These are phyloP conservation scores for Zele albiditarsus DNA, from an alignment of 2,888 invertebrate species.

Conservation along the genomic window DNA sequence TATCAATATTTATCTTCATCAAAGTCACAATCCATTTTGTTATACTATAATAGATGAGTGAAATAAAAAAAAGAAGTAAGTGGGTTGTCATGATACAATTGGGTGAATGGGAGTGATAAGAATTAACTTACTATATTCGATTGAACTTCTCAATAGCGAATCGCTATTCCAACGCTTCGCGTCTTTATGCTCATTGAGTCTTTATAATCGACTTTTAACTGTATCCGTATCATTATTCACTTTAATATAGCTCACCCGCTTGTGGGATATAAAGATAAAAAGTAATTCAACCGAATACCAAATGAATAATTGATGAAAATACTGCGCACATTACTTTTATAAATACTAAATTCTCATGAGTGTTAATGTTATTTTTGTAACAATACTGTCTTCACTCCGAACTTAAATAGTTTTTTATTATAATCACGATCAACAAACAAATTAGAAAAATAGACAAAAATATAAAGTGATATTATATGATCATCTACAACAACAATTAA, in stretches of 20 bases:
- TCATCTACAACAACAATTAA: not conserved
- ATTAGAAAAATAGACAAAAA: not conserved
- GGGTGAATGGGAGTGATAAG: not conserved
- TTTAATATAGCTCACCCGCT: not conserved
- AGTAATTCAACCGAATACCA: not conserved
- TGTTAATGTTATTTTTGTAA: not conserved
- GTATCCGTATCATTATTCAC: slow-evolving; percentile 9
- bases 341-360: not conserved
- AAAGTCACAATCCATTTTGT: no score
- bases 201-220: slow-evolving; percentile 27
- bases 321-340: not conserved
- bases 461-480: not conserved
- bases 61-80: no score
- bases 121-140: not conserved
- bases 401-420: not conserved
- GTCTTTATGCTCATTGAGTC: not conserved
- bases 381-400: not conserved
- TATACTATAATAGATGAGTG: no score
- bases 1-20: not conserved
- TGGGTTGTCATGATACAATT: not conserved
- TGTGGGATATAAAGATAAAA: not conserved
- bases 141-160: not conserved
- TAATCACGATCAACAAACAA: not conserved
- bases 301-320: not conserved
- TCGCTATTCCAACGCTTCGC: not conserved